Conservation (phyloP, 2,888 invertebrate species). For the Gortyna flavago region DNA sequence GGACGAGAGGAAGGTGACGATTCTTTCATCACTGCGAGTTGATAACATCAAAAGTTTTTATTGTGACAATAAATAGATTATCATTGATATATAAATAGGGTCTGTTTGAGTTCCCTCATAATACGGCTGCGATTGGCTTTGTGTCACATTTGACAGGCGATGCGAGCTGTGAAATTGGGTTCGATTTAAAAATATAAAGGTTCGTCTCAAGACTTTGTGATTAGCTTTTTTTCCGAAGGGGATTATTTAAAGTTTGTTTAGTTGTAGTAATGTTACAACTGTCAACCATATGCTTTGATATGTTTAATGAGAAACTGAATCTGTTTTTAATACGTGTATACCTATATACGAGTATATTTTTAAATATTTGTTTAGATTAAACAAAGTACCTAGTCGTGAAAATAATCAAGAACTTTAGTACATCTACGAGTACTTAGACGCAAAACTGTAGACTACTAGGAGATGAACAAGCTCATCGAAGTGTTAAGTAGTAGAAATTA, state of each 20-base stretch:
- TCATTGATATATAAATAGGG: slow-evolving; percentile 89
- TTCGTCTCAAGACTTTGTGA: slow-evolving; percentile 84
- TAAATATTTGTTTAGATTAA: background rate
- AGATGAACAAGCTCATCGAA: slow-evolving; percentile 48
- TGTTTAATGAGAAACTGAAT: slow-evolving; percentile 68
- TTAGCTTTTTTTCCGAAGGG: slow-evolving; percentile 80
- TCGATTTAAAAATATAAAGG: slow-evolving; percentile 88
- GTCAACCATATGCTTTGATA: slow-evolving; percentile 66
- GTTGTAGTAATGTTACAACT: slow-evolving; percentile 83
- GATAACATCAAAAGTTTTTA: slow-evolving; percentile 89
- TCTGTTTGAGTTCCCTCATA: slow-evolving; percentile 86
- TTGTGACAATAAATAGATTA: slow-evolving; percentile 90
- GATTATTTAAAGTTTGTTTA: slow-evolving; percentile 88
- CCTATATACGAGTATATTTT: background rate
- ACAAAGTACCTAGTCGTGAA: background rate
- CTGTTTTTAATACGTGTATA: slow-evolving; percentile 27
- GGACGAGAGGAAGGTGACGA: slow-evolving; percentile 85
- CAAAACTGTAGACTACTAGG: background rate
- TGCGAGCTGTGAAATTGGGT: slow-evolving; percentile 89
- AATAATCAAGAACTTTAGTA: background rate
- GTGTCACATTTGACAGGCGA: slow-evolving; percentile 88
- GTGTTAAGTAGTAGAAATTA: slow-evolving; percentile 54
- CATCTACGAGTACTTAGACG: slow-evolving; percentile 21
- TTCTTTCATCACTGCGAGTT: slow-evolving; percentile 86
- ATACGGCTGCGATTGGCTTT: slow-evolving; percentile 88